Conservation (phyloP, 1,140 invertebrate species). For the Drosophila novamexicana region DNA sequence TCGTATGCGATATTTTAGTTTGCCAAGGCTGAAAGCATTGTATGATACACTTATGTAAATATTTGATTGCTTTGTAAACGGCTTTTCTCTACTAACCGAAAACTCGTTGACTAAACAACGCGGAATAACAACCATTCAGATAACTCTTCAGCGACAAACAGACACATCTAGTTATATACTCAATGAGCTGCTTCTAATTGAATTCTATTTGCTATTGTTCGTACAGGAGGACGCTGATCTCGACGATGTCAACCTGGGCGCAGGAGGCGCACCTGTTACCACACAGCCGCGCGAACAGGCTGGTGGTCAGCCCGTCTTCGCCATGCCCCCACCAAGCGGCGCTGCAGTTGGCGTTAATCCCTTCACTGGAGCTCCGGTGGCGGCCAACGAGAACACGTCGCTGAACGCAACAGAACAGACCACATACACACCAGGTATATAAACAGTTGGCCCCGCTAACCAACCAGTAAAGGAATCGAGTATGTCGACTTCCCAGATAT, state of each 20-base stretch:
- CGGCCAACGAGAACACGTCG: slow-evolving; percentile 85
- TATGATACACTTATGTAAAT: slow-evolving; percentile 19
- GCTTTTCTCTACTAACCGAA: slow-evolving; percentile 30
- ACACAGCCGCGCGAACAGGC: slow-evolving; percentile 84
- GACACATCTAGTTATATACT: neutral
- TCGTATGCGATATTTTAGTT: slow-evolving; percentile 12
- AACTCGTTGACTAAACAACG: slow-evolving; percentile 73
- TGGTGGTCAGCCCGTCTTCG: slow-evolving; percentile 84
- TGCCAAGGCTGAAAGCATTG: slow-evolving; percentile 21
- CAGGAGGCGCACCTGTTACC: slow-evolving; percentile 82
- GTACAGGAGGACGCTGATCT: slow-evolving; percentile 85
- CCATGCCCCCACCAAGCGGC: slow-evolving; percentile 84
- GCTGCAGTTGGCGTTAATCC: slow-evolving; percentile 81
- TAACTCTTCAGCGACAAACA: neutral
- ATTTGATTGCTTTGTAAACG: slow-evolving; percentile 28
- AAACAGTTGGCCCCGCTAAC: slow-evolving; percentile 45
- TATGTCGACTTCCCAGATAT: slow-evolving; percentile 9
- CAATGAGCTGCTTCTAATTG: neutral
- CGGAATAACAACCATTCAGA: slow-evolving; percentile 18
- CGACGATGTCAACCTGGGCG: slow-evolving; percentile 76
- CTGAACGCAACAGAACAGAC: slow-evolving; percentile 86
- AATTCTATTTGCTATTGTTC: neutral
- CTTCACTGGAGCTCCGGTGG: slow-evolving; percentile 78
- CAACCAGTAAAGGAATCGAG: slow-evolving; percentile 10
- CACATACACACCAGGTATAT: slow-evolving; percentile 86